Percentiles rank a stretch among this genome's conserved stretches.
phyloP scores from a whole-genome alignment of 2,888 invertebrate species.

The Atrina japonica region DNA sequence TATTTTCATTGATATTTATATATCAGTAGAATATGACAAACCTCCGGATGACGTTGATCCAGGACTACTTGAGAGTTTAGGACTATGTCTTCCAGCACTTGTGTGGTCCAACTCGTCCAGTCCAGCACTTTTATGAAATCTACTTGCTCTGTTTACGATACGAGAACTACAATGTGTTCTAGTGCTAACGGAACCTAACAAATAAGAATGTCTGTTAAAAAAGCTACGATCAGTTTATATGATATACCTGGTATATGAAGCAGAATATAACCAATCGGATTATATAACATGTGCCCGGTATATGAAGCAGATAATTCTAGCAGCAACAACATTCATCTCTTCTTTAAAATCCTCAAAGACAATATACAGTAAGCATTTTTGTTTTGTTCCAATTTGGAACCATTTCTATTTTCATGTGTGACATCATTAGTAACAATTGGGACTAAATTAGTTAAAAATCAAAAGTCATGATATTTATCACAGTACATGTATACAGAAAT shows the following conservation, averaged over 20 bases:
- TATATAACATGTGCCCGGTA: not conserved
- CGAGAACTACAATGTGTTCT: conserved; percentile 96
- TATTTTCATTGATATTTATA: too few relatives aligned
- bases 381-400: too few relatives aligned
- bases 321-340: too few relatives aligned
- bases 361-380: too few relatives aligned
- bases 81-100: conserved; percentile 86
- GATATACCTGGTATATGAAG: not conserved
- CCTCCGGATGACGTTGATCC: conserved; percentile 60
- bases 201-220: not conserved
- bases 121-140: conserved; percentile 98
- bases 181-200: conserved; percentile 88
- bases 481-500: too few relatives aligned
- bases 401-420: too few relatives aligned
- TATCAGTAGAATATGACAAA: not conserved
- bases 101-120: conserved; percentile 83
- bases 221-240: too few relatives aligned
- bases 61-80: conserved; percentile 80
- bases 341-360: too few relatives aligned
- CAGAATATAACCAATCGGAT: not conserved
- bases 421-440: too few relatives aligned
- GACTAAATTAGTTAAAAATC: too few relatives aligned
- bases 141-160: conserved; percentile 88
- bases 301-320: not conserved
- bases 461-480: too few relatives aligned